These are phyloP conservation scores for Callyntrura sp. DNA, from an alignment of 2,888 invertebrate genomes.

Conservation along the genomic window DNA sequence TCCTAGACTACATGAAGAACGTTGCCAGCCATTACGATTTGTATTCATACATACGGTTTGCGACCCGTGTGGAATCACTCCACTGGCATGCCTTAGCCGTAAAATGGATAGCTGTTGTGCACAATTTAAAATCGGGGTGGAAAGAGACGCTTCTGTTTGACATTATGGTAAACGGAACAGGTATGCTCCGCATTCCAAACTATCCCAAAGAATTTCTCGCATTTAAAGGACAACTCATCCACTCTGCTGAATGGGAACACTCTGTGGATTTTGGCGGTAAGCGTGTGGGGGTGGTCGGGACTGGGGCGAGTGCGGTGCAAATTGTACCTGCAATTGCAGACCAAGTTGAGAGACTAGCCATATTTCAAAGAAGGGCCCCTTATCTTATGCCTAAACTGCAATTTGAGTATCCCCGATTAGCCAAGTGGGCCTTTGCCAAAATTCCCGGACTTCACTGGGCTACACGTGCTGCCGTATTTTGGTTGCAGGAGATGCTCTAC, in stretches of 20 bases:
- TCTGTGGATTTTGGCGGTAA: slow-evolving; percentile 66
- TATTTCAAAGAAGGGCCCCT: slow-evolving; percentile 71
- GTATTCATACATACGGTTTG: slow-evolving; percentile 70
- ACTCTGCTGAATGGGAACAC: slow-evolving; percentile 76
- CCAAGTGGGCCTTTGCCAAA: slow-evolving; percentile 58
- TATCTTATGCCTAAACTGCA: slow-evolving; percentile 65
- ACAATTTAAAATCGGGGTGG: not conserved
- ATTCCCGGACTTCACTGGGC: slow-evolving; percentile 71
- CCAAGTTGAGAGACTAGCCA: slow-evolving; percentile 67
- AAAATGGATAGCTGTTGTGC: slow-evolving; percentile 63
- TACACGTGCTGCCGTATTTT: slow-evolving; percentile 58
- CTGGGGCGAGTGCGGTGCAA: slow-evolving; percentile 79
- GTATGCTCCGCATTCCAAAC: slow-evolving; percentile 74
- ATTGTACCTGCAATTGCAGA: slow-evolving; percentile 74
- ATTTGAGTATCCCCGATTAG: slow-evolving; percentile 60
- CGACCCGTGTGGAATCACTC: slow-evolving; percentile 55
- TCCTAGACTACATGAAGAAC: slow-evolving; percentile 72
- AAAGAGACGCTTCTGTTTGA: slow-evolving; percentile 52
- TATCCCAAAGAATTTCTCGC: slow-evolving; percentile 67
- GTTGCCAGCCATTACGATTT: slow-evolving; percentile 70
- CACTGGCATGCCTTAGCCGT: slow-evolving; percentile 57
- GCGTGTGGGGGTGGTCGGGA: slow-evolving; percentile 77
- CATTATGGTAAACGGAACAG: slow-evolving; percentile 69
- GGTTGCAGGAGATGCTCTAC: slow-evolving; percentile 62
- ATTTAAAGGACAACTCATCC: slow-evolving; percentile 65